Evolutionary conservation across 2,113 vertebrate genomes (phyloP).

Genomic region (Mustelus asterias): DNA sequence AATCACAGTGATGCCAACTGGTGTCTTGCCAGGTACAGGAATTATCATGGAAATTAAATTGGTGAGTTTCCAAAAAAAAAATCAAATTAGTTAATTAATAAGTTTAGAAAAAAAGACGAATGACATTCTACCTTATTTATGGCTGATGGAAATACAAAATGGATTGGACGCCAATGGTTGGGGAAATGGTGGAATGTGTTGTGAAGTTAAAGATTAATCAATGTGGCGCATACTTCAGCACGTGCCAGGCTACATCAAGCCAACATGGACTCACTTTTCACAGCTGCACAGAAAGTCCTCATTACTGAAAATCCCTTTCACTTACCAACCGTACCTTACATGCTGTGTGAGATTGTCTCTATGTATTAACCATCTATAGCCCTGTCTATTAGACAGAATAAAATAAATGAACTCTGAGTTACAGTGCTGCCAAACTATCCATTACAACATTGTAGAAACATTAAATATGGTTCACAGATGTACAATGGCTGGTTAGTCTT

Average conservation of each 20-base stretch:
- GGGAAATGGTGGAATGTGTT: slow-evolving; percentile 11
- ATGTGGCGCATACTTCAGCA: not conserved
- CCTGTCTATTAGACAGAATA: not conserved
- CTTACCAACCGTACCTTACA: not conserved
- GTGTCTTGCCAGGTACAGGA: not conserved
- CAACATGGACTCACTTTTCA: not conserved
- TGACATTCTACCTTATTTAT: not conserved
- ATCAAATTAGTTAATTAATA: not conserved
- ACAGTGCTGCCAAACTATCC: not conserved
- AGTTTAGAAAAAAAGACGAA: not conserved
- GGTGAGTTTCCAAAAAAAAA: not conserved
- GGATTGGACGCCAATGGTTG: not conserved
- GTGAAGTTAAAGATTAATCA: not conserved
- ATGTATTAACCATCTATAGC: not conserved
- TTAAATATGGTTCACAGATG: slow-evolving; percentile 25
- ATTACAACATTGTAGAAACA: slow-evolving; percentile 11
- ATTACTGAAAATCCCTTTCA: slow-evolving; percentile 8
- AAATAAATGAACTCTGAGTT: not conserved
- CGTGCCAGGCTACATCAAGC: not conserved
- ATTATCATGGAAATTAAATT: not conserved
- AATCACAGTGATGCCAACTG: not conserved
- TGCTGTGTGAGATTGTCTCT: not conserved
- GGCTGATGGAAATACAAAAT: not conserved
- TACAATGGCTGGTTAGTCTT: not conserved
- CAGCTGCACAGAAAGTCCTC: not conserved